Evolutionary conservation across 2,113 vertebrate genomes (phyloP).

Genomic region (Pogona vitticeps): DNA sequence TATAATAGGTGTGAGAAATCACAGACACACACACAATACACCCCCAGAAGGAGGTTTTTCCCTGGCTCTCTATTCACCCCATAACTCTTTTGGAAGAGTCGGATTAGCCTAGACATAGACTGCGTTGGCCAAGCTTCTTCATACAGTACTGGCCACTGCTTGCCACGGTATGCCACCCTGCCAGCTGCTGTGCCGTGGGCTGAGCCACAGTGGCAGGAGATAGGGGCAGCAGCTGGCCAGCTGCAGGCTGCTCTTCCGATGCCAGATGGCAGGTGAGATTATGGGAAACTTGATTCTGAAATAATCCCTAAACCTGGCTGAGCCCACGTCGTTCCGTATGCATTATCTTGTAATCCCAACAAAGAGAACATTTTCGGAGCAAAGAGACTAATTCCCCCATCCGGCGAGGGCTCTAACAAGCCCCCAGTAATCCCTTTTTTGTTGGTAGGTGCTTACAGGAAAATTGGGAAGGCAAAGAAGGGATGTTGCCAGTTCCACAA

Average conservation of each 20-base stretch:
- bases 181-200: neutral
- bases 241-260: conserved; percentile 38
- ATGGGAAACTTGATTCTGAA: conserved; percentile 74
- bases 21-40: neutral
- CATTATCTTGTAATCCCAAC: conserved; percentile 71
- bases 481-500: conserved; percentile 1
- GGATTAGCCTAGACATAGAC: neutral
- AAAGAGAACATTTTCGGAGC: conserved; percentile 58
- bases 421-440: conserved; percentile 64
- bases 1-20: neutral
- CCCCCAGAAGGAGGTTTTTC: neutral
- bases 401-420: conserved; percentile 59
- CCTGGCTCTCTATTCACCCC: neutral
- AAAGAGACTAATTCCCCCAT: conserved; percentile 59
- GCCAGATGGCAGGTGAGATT: conserved; percentile 77
- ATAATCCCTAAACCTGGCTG: conserved; percentile 78
- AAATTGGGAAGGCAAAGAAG: conserved; percentile 42
- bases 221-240: conserved; percentile 27
- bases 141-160: neutral
- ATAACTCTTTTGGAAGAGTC: accelerated
- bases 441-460: conserved; percentile 57
- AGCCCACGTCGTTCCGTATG: conserved; percentile 64
- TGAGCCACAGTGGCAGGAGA: neutral
- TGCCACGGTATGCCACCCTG: neutral
- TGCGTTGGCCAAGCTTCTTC: neutral